Evolutionary conservation across 2,888 invertebrate species (phyloP).

Genomic region (Thymelicus acteon): DNA sequence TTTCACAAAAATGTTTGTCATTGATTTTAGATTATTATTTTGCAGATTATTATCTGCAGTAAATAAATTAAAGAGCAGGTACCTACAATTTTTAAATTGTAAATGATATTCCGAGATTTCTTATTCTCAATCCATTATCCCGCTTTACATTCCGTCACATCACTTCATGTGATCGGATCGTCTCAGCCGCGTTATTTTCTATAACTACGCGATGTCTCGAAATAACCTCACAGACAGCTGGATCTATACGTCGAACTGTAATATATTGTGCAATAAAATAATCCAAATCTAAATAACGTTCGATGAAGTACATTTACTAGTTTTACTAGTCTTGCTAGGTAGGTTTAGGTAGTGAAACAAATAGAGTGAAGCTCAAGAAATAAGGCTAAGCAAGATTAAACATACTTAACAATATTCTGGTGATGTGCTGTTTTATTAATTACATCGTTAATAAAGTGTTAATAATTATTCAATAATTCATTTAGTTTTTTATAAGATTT

Average conservation of each 20-base stretch:
- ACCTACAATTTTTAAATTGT: background rate
- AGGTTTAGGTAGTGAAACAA: conserved; percentile 1
- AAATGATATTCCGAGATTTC: background rate
- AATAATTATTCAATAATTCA: no score
- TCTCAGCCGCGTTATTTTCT: conserved; percentile 30
- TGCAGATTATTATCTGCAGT: no score
- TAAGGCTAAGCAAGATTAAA: no score
- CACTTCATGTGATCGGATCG: conserved; percentile 35
- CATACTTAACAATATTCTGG: no score
- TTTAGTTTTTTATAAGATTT: no score
- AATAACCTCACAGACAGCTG: conserved; percentile 37
- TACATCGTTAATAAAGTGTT: no score
- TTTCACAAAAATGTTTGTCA: no score
- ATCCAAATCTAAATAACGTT: conserved; percentile 23
- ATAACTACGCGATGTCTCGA: conserved; percentile 37
- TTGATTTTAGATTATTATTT: no score
- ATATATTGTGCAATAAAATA: conserved; percentile 36
- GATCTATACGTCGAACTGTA: conserved; percentile 38
- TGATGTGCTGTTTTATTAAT: no score
- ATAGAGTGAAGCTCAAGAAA: background rate
- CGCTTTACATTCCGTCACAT: conserved; percentile 31
- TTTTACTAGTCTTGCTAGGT: conserved; percentile 20
- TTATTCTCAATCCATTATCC: conserved; percentile 20
- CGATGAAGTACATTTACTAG: conserved; percentile 12
- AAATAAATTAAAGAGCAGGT: no score